A percentile compares a stretch with the other conserved stretches of the same genome.
These are phyloP conservation scores for Amblyopsis rosae DNA, from an alignment of 2,113 vertebrate species.

Conservation along the genomic window DNA sequence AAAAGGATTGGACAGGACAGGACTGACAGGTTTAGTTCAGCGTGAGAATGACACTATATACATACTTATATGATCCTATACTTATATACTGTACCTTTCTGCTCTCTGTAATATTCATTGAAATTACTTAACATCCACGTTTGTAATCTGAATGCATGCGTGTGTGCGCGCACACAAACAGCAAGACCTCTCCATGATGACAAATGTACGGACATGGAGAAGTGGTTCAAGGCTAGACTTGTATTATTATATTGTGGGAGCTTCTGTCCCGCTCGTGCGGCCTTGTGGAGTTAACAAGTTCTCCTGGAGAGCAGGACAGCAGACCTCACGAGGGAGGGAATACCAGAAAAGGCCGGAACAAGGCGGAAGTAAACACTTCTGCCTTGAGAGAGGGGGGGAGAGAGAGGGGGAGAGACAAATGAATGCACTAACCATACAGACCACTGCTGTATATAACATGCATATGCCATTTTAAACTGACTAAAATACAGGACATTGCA, in stretches of 20 bases:
- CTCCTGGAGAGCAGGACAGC: no score
- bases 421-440: no score
- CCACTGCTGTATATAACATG: no score
- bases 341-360: no score
- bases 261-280: neutral
- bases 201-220: constrained; percentile 19
- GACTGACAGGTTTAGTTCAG: neutral
- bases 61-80: no score
- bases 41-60: neutral
- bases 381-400: no score
- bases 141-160: constrained; percentile 7
- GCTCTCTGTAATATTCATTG: neutral
- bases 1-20: neutral
- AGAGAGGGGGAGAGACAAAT: no score
- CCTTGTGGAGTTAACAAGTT: constrained; percentile 4
- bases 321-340: no score
- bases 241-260: neutral
- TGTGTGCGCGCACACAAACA: neutral
- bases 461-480: no score
- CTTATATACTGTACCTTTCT: neutral
- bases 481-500: no score
- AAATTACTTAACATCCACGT: constrained; percentile 8
- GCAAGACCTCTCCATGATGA: neutral
- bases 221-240: constrained; percentile 52
- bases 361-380: no score